Evolutionary conservation across 2,888 invertebrate species (phyloP), one percentile per base, ranked within the genome.

Genomic region (Horisme vitalbata): DNA sequence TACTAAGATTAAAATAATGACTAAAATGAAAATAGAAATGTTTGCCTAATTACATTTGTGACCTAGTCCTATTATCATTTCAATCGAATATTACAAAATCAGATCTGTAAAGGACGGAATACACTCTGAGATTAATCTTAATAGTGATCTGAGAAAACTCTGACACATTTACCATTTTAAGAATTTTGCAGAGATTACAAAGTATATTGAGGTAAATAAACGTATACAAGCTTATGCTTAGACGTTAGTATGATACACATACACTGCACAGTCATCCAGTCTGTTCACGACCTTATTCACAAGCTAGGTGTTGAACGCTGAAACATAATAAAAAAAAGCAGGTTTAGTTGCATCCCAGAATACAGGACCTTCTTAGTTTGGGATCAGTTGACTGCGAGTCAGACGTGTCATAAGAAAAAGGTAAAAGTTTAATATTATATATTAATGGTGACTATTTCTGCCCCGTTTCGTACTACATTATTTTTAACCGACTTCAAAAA

Each of bases 11-110:
- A 58, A 31, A 44, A 39, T 39, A 48, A 54, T 69, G 87, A 87
- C 79, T 87, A 80, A 87, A 88, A 87, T 86, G 87, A 88, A 82
- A 87, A 88, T 87, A 88, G 87, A 88, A 88, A 78, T 77, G 59
- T 51, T 50, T 59, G 65, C 55, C 63, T 59, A 62, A 58, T 63
- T 35, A 47, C 34, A 41, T 75, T 72, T 75, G 71, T 72, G 73
- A 66, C 66, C 69, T 72, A 68, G 78, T 87, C 87, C 87, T 88
- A 87, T 88, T 88, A 71, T 83, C 86, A 85, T 85, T 85, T 84
- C 70, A 85, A 81, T 85, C 85, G 38, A 57, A 50, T 41, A 45
- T 47, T 52, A 52, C 46, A 57, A 55, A 46, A 47, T 51, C 64
- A 69, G 68, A 71, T 70, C 65, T 64, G 23, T 55, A 41, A 32